Base-by-base conservation (phyloP, 92 coral and sea anemone species). In the Epizoanthus stellaris region DNA sequence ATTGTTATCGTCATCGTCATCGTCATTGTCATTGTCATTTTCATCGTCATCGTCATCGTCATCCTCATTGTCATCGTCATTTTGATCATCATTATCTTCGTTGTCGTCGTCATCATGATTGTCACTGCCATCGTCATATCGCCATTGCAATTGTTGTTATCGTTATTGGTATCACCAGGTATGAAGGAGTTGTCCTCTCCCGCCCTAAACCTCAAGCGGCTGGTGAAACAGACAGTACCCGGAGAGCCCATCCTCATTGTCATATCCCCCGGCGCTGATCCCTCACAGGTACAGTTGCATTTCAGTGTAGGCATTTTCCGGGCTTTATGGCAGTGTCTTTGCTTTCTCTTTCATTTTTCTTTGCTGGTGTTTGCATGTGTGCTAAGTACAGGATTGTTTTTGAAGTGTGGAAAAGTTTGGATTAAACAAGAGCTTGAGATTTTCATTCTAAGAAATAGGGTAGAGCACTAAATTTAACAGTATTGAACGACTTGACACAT, bases 251-350 rank as follows among this genome's bases (percentile, higher is more conserved):
- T 97, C 13, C 85, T 97, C 73, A 90, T 97, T 61, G 97, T 97
- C 56, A 97, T 97, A 43, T 97, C 99, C 63, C 99, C 99, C 60
- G 99, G 99, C 52, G 97, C 99, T 42, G 99, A 97, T 85, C 99
- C 99, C n/a, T 97, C 99, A n/a, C 99, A 97, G 92, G 99, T 97
- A 91, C 19, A 66, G 65, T 4, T 40, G 12, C 15, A 76, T 30
- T 30, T 30, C 21, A 64, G 62, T 3, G 36, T 30, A 30, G 14
- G 8, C 12, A 75, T 1, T 8, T 17, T 17, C 30, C 4, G 49
- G 30, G 49, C 34, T 17, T 16, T 19, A 5, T 39, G 19, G 56
- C 6, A 52, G 14, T 52, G 3, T 52, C 15, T 52, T 52, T 52
- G 56, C 10, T 52, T 49, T 52, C 14, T 52, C 56, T 52, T 52